Base-by-base conservation (phyloP, 1,140 invertebrate species). In the Aphis gossypii region DNA sequence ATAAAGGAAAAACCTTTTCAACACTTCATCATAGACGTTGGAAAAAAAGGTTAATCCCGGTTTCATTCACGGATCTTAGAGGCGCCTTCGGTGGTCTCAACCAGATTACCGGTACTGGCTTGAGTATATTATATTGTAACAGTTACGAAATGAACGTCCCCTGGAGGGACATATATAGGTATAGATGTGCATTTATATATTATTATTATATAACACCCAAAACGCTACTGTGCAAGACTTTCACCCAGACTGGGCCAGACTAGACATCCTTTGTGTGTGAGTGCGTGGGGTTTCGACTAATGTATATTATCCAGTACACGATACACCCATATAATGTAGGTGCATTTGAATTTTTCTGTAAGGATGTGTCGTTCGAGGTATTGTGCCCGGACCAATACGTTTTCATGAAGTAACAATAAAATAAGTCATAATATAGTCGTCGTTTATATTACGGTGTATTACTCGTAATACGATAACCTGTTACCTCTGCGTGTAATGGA, bases 1-100 rank as follows among this genome's bases (percentile, higher is more conserved):
- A 90, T 56, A 90, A 91, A 68, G 41, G 60, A 91, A 91, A 91
- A 91, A 91, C 90, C 89, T 90, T 90, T 90, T 90, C 89, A 68
- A 91, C 60, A 91, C 90, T 91, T 48, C 35, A 68, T 87, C 90
- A 68, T 30, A 46, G 18, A 46, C 89, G 89, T 68, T 25, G 25
- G 23, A 51, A 89, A 68, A 91, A 91, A 91, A 91, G 90, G 90
- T 91, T 91, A 76, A 91, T 91, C 90, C 56, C 41, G 54, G 90
- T 91, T 76, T 91, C 90, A 91, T 91, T 91, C 90, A 91, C 44
- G 46, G 86, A 87, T 87, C 30, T 68, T 60, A 38, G n/a, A 25
- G 38, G n/a, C 84, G 84, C 41, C 86, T 87, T 87, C 88, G 88
- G 90, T 91, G 90, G 90, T 91, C 90, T 68, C 86, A 14, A 51